Conservation (phyloP, 2,888 invertebrate genomes). For the Priocnemis perturbator region DNA sequence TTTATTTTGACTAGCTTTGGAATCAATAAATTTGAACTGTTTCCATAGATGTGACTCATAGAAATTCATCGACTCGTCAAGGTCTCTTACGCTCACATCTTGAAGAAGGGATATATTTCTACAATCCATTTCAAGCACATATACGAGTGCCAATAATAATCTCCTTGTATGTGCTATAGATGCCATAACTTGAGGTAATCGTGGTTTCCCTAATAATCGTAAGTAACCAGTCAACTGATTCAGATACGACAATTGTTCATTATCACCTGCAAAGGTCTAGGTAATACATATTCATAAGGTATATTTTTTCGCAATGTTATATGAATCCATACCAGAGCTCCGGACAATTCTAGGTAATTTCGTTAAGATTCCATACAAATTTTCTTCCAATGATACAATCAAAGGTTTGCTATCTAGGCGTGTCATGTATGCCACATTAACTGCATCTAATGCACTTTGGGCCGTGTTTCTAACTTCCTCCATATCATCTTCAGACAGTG, state of each 20-base stretch:
- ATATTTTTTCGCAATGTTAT: too few relatives aligned
- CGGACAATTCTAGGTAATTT: constrained; percentile 81
- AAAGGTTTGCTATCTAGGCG: constrained; percentile 71
- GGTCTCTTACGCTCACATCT: constrained; percentile 75
- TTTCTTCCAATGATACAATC: constrained; percentile 79
- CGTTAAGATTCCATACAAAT: constrained; percentile 79
- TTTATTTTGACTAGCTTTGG: constrained; percentile 74
- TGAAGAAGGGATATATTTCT: constrained; percentile 77
- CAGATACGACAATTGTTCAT: constrained; percentile 80
- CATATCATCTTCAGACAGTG: constrained; percentile 82
- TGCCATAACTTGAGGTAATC: constrained; percentile 79
- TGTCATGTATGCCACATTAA: constrained; percentile 73
- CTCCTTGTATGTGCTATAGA: constrained; percentile 77
- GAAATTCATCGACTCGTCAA: constrained; percentile 69
- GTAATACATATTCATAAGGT: constrained; percentile 1
- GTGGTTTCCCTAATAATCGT: constrained; percentile 77
- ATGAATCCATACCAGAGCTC: constrained; percentile 67
- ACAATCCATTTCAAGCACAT: constrained; percentile 77
- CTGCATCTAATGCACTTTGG: constrained; percentile 68
- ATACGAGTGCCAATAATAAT: constrained; percentile 78
- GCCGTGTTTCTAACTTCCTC: constrained; percentile 76
- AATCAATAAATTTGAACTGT: constrained; percentile 79
- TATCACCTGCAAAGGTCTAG: constrained; percentile 75
- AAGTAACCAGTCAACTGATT: constrained; percentile 83
- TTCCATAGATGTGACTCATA: constrained; percentile 79